Conservation (phyloP, 2,113 vertebrate genomes). For the Bungarus multicinctus region DNA sequence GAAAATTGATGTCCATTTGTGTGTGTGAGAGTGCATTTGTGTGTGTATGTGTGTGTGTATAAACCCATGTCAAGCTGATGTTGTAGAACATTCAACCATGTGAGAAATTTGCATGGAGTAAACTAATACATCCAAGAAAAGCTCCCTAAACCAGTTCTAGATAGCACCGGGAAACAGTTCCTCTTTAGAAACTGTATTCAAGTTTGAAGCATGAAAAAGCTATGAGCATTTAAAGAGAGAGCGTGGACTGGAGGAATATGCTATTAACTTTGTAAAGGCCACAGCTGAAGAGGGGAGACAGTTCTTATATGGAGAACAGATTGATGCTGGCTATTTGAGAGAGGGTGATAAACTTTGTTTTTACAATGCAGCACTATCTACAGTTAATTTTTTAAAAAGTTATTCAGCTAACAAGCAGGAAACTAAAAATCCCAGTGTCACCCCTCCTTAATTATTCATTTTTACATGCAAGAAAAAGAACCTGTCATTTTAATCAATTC, state of each 20-base stretch:
- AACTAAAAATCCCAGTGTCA: conserved; percentile 2
- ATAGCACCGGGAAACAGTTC: background rate
- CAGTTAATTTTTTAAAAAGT: conserved; percentile 14
- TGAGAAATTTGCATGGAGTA: background rate
- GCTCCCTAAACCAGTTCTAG: background rate
- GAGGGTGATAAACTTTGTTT: background rate
- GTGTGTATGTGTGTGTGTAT: background rate
- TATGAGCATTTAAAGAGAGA: background rate
- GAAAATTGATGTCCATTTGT: background rate
- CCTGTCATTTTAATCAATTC: background rate
- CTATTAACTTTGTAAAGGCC: background rate
- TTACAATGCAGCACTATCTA: conserved; percentile 18
- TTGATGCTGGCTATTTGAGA: conserved; percentile 1
- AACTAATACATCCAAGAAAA: background rate
- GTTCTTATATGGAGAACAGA: background rate
- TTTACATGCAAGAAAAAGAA: background rate
- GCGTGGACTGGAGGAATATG: background rate
- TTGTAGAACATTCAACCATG: background rate
- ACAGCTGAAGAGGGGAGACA: background rate
- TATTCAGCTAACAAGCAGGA: conserved; percentile 8
- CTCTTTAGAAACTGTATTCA: background rate
- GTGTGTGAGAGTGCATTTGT: background rate
- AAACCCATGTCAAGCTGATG: background rate
- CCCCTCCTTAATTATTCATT: background rate
- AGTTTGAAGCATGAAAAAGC: background rate